Base-by-base conservation (phyloP, 92 coral and sea anemone genomes). In the Anthopleura xanthogrammica region DNA sequence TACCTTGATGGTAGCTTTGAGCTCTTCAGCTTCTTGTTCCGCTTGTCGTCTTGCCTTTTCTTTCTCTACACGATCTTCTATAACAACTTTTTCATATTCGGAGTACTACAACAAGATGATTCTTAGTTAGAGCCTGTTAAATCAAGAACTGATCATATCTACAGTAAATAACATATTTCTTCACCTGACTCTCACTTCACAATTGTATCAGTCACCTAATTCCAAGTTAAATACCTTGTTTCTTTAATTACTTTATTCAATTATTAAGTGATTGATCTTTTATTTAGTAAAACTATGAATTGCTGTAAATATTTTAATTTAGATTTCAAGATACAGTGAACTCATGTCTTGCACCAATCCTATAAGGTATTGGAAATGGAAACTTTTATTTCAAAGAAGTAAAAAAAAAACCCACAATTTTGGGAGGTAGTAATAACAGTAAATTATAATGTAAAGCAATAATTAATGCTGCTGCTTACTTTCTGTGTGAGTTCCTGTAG, bases 81-180 rank as follows among this genome's bases (percentile, higher is more conserved):
- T 96, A n/a, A 96, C 99, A 85, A 96, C 99, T 76, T 96, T 96
- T 83, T 96, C 99, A 73, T 96, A 96, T 78, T 96, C 99, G 14
- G 99, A 89, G 80, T 96, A 96, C 99, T 96, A 88, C 22, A 84
- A 78, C 17, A 41, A 81, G 17, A 52, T 19, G 5, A 62, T 19
- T 5, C 50, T 46, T 46, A 46, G 50, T 46, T 46, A 46, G 9
- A 6, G 50, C 0, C 17, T 62, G 13, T 19, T 62, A 62, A n/a
- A 22, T 19, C 0, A 2, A 6, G 70, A 29, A 29, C 36, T 29
- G 36, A 29, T 29, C 36, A 29, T 29, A 29, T 29, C 36, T 29
- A 29, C 36, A 29, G 36, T 29, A 29, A 29, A 29, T 29, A 1
- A 29, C 36, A 1, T 29, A 29, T 29, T 29, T 29, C 36, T 29